phyloP scores from a whole-genome alignment of 2,797 vertebrate species.

The Chloroceryle inda region DNA sequence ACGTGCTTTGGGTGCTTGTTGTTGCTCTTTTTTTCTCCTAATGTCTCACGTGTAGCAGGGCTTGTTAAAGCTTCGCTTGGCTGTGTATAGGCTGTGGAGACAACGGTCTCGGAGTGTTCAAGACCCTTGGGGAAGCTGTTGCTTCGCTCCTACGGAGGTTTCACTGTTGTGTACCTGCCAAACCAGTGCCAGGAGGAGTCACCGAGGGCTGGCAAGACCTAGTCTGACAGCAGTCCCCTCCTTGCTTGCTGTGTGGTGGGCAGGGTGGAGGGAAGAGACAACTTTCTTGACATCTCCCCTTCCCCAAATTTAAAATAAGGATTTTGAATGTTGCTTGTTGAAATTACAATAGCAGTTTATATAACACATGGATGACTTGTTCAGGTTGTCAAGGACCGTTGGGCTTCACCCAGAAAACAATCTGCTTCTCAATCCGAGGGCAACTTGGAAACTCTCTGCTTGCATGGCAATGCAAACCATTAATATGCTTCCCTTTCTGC shows the following conservation, averaged over 20 bases:
- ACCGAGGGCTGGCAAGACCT: not conserved
- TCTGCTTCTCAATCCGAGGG: not conserved
- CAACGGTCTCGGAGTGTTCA: not conserved
- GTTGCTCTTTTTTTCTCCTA: not conserved
- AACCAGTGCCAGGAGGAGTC: not conserved
- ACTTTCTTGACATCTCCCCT: accelerated
- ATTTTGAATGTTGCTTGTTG: not conserved
- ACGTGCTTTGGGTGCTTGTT: not conserved
- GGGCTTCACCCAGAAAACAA: not conserved
- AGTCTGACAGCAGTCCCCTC: not conserved
- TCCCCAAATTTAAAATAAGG: not conserved
- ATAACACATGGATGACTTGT: not conserved
- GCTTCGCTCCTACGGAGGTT: not conserved
- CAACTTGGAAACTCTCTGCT: not conserved
- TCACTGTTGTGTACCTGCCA: not conserved
- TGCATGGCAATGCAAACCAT: not conserved
- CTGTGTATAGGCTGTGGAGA: not conserved
- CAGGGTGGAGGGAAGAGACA: not conserved
- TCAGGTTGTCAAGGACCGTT: not conserved
- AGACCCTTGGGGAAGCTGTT: not conserved
- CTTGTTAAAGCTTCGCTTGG: not conserved
- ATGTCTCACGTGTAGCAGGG: not conserved
- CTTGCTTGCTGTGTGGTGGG: not conserved
- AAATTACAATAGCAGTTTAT: accelerated
- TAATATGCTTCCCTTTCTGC: not conserved